Percentiles rank a stretch among this genome's conserved stretches.
Conservation (phyloP, 2,797 vertebrate species). For the Hozukius guyotensis region DNA sequence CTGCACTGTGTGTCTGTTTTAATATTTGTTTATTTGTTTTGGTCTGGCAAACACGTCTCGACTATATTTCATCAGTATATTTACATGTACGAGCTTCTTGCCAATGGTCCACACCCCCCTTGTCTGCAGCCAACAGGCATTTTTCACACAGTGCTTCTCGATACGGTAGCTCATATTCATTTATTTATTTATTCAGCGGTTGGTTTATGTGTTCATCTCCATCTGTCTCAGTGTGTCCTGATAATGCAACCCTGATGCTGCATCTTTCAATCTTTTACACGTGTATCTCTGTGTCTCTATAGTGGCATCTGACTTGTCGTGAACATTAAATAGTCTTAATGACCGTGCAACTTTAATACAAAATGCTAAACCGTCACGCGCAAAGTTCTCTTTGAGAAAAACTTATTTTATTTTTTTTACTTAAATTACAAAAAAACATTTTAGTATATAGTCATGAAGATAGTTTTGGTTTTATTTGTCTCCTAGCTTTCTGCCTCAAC, state of each 20-base stretch:
- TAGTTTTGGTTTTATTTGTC: no score
- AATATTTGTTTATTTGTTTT: slow-evolving; percentile 28
- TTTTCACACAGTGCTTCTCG: neutral
- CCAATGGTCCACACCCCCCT: neutral
- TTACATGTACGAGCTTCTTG: neutral
- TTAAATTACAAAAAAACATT: neutral
- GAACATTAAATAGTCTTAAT: neutral
- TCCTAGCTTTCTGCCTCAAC: no score
- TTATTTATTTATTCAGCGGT: no score
- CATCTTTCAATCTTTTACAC: no score
- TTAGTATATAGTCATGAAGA: no score
- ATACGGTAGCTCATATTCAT: neutral
- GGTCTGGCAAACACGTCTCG: neutral
- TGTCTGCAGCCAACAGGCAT: neutral
- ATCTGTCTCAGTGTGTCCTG: no score
- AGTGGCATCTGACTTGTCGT: neutral
- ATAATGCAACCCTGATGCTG: no score
- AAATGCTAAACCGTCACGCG: neutral
- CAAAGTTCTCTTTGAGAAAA: neutral
- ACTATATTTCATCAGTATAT: slow-evolving; percentile 27
- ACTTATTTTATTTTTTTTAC: neutral
- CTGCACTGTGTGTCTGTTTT: neutral
- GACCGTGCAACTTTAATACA: neutral
- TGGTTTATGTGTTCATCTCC: no score
- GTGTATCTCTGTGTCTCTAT: no score